A percentile compares a stretch with the other conserved stretches of the same genome.
phyloP scores from a whole-genome alignment of 2,888 invertebrate genomes.

The Ceratothoa steindachneri region DNA sequence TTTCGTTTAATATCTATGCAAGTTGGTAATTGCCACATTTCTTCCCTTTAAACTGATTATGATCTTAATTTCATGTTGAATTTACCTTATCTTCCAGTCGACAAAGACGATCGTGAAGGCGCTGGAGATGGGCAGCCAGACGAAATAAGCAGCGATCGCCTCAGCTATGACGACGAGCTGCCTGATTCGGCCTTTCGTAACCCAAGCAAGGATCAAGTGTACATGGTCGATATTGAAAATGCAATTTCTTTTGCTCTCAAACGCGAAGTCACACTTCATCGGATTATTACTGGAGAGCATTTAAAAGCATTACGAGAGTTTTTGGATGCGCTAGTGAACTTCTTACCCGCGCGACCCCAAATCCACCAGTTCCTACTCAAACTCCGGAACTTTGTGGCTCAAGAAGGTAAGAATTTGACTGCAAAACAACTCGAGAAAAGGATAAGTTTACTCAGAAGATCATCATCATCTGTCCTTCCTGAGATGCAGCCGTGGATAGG shows the following conservation, averaged over 20 bases:
- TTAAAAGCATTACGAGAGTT: conserved; percentile 70
- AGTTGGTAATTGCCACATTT: too few species aligned
- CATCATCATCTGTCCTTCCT: conserved; percentile 21
- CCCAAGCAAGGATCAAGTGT: conserved; percentile 55
- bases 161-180: conserved; percentile 39
- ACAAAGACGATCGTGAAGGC: conserved; percentile 32
- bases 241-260: conserved; percentile 74
- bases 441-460: background rate
- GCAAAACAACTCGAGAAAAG: background rate
- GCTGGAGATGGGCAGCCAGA: conserved; percentile 49
- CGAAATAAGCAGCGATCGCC: conserved; percentile 33
- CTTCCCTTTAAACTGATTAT: too few species aligned
- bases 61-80: too few species aligned
- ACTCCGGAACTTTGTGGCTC: conserved; percentile 59
- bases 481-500: conserved; percentile 62
- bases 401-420: conserved; percentile 30
- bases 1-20: too few species aligned
- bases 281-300: conserved; percentile 66
- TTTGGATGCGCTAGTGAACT: conserved; percentile 65
- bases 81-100: too few species aligned
- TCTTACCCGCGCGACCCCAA: conserved; percentile 72
- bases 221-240: conserved; percentile 82
- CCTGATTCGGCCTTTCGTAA: conserved; percentile 25
- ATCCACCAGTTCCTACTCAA: conserved; percentile 65
- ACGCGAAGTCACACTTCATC: conserved; percentile 73